phyloP scores from a whole-genome alignment of 2,888 invertebrate species.

The Thymelicus acteon region DNA sequence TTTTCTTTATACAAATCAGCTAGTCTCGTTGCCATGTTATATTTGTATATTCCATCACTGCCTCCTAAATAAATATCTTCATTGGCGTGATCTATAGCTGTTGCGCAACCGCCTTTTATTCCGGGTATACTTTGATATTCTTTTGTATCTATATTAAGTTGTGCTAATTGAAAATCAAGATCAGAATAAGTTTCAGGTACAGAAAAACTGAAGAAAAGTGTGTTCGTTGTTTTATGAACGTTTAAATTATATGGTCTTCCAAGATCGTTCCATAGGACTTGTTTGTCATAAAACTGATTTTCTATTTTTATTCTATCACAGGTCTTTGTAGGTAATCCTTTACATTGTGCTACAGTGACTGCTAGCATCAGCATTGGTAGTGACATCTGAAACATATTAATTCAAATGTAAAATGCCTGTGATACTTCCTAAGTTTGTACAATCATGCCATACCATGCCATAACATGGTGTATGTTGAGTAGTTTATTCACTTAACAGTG shows the following conservation, averaged over 20 bases:
- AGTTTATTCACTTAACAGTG: too few species aligned
- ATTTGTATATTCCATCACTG: conserved; percentile 68
- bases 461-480: too few species aligned
- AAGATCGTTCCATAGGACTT: conserved; percentile 54
- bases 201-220: conserved; percentile 63
- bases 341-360: neutral
- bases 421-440: too few species aligned
- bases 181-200: conserved; percentile 59
- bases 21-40: conserved; percentile 60
- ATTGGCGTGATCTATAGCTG: conserved; percentile 60
- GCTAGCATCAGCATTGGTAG: conserved; percentile 1
- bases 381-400: conserved; percentile 30
- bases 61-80: conserved; percentile 69
- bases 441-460: too few species aligned
- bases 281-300: conserved; percentile 58
- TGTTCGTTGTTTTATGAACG: conserved; percentile 59
- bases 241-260: conserved; percentile 63
- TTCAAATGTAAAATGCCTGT: too few species aligned
- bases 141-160: conserved; percentile 55
- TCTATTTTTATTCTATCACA: conserved; percentile 60
- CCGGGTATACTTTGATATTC: conserved; percentile 60
- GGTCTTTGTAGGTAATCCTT: conserved; percentile 43
- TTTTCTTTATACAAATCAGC: conserved; percentile 64
- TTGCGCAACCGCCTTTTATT: conserved; percentile 63
- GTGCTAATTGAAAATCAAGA: conserved; percentile 64